These are phyloP conservation scores for Cercopithecus hamlyni DNA, from an alignment of 2,797 vertebrate genomes.

Conservation along the genomic window DNA sequence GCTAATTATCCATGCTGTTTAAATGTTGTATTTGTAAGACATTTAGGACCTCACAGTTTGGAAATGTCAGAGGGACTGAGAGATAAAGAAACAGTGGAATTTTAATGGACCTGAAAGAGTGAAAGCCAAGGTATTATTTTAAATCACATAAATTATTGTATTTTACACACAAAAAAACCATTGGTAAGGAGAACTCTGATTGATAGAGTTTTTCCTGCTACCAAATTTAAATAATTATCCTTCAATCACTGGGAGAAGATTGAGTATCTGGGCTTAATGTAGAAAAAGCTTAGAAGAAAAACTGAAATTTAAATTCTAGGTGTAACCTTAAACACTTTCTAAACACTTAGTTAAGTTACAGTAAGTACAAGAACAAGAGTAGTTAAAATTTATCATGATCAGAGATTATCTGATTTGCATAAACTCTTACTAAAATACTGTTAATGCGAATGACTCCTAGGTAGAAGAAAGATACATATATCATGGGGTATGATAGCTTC, in stretches of 20 bases:
- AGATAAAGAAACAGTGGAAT: not conserved
- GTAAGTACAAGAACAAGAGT: conserved; percentile 16
- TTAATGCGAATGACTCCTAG: conserved; percentile 34
- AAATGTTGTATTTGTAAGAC: not conserved
- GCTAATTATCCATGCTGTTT: not conserved
- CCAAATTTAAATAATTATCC: conserved; percentile 14
- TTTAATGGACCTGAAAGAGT: not conserved
- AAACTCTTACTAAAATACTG: conserved; percentile 48
- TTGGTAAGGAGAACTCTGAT: not conserved
- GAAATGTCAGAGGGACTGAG: not conserved
- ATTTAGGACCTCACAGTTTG: not conserved
- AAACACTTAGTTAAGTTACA: not conserved
- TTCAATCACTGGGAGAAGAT: not conserved
- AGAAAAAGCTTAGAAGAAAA: not conserved
- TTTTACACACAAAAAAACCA: not conserved
- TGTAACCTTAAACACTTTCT: not conserved
- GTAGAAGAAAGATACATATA: not conserved
- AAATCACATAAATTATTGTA: conserved; percentile 7
- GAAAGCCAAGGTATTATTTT: not conserved
- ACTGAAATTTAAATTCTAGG: not conserved
- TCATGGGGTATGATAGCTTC: not conserved
- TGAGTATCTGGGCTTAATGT: not conserved
- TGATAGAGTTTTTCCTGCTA: not conserved
- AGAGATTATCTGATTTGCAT: conserved; percentile 61
- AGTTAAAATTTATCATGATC: conserved; percentile 58